Percentiles rank a stretch among this genome's conserved stretches.
These are phyloP conservation scores for Fukomys damarensis DNA, from an alignment of 2,113 vertebrate genomes.

Conservation along the genomic window DNA sequence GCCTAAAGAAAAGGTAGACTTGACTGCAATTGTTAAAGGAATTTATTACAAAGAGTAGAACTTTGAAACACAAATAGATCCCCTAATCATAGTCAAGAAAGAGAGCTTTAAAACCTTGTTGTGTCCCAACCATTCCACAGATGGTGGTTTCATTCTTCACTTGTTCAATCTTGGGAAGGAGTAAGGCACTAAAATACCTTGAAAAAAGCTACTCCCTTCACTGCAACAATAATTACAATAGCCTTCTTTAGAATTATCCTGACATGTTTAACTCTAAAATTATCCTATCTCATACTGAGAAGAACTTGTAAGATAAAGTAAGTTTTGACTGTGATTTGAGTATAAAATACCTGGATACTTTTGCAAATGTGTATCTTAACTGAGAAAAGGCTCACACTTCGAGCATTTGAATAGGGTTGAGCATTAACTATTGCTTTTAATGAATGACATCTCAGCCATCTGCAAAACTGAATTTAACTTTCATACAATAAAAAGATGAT, in stretches of 20 bases:
- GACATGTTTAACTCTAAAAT: conserved; percentile 44
- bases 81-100: neutral
- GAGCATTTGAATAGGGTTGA: neutral
- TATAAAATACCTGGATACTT: conserved; percentile 41
- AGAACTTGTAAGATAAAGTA: neutral
- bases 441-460: neutral
- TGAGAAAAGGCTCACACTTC: conserved; percentile 42
- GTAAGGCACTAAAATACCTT: conserved; percentile 28
- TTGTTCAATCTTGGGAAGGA: conserved; percentile 26
- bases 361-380: neutral
- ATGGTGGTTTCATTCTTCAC: neutral
- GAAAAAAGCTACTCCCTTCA: neutral
- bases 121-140: neutral
- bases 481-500: neutral
- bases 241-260: conserved; percentile 38
- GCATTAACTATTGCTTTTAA: conserved; percentile 48
- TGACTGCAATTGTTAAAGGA: conserved; percentile 35
- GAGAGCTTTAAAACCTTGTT: conserved; percentile 23
- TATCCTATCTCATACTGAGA: conserved; percentile 36
- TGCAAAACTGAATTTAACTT: conserved; percentile 5
- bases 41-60: conserved; percentile 45
- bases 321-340: neutral
- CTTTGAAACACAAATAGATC: conserved; percentile 30
- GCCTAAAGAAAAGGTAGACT: neutral
- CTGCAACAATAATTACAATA: conserved; percentile 20